A percentile compares a stretch with the other conserved stretches of the same genome.
phyloP scores from a whole-genome alignment of 2,888 invertebrate species.

The Anthophora plumipes region DNA sequence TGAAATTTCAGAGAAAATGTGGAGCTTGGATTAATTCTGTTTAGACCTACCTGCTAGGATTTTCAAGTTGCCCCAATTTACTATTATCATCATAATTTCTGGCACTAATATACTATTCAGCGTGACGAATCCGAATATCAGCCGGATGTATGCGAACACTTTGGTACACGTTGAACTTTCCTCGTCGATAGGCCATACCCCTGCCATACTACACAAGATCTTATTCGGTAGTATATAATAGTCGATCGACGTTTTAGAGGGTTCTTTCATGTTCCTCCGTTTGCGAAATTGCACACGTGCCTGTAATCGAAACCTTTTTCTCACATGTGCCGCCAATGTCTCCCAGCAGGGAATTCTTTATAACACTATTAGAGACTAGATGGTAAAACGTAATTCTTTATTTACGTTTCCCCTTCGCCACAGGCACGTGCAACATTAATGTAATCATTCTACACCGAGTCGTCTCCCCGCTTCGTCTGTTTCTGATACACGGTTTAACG shows the following conservation, averaged over 20 bases:
- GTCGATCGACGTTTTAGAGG: conserved; percentile 46
- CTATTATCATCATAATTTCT: conserved; percentile 48
- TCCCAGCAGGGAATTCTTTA: conserved; percentile 23
- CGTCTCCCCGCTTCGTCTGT: background rate
- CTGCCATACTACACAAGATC: conserved; percentile 52
- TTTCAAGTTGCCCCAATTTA: conserved; percentile 58
- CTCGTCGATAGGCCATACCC: conserved; percentile 57
- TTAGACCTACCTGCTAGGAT: conserved; percentile 57
- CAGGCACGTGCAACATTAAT: conserved; percentile 6
- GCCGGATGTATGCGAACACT: conserved; percentile 56
- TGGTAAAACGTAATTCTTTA: background rate
- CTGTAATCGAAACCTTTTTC: background rate
- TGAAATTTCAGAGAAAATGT: background rate
- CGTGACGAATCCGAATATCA: conserved; percentile 46
- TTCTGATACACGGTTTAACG: conserved; percentile 13
- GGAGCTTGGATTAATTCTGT: background rate
- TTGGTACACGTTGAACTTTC: conserved; percentile 15
- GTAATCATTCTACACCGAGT: background rate
- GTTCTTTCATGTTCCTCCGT: conserved; percentile 23
- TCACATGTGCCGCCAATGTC: background rate
- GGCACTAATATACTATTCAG: conserved; percentile 60
- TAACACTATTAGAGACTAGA: conserved; percentile 10
- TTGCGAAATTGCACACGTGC: conserved; percentile 8
- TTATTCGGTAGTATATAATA: conserved; percentile 63
- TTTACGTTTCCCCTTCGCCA: background rate